Base-by-base conservation (phyloP, 2,113 vertebrate species). In the Pseudorhombus dupliciocellatus region DNA sequence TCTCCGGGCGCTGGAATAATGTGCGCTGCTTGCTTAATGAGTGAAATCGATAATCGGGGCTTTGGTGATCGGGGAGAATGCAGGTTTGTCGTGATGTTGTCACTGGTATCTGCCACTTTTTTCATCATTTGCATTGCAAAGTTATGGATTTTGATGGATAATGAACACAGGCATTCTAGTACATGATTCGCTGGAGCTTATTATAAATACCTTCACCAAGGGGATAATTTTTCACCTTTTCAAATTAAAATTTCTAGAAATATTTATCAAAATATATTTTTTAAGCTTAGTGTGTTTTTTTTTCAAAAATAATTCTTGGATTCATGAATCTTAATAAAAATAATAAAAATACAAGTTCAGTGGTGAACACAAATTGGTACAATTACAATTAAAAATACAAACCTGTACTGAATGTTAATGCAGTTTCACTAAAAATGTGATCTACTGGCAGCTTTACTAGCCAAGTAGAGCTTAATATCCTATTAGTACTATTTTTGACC, bases 1-100 rank as follows among this genome's bases (percentile, higher is more conserved):
- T 20, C 59, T 44, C 34, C 74, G 73, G 68, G 58, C 74, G 67
- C 67, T 69, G 21, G 15, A 48, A 40, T 60, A 18, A 64, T 53
- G 68, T 83, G 77, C 72, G 73, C 70, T 12, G 76, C 67, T 69
- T 1, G 30, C 59, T 75, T 80, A 80, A 73, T 55, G 69, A 56
- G 58, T 37, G 42, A 52, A 72, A 63, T 55, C 73, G 25, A 7
- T 68, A 31, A 78, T 71, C 58, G 58, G 30, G 50, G 66, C 26
- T 52, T 61, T 28, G 37, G 28, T 56, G 26, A 21, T 69, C 14
- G 28, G 31, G 21, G 25, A 54, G 71, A 37, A 54, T 20, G 26
- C 4, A 59, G 34, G 9, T 60, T 71, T 37, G 24, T 51, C 21
- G 3, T 24, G 20, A 22, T 20, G 24, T 22, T 66, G 31, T 71